Conservation (phyloP, 2,888 invertebrate genomes). For the Coecobrya sp. region DNA sequence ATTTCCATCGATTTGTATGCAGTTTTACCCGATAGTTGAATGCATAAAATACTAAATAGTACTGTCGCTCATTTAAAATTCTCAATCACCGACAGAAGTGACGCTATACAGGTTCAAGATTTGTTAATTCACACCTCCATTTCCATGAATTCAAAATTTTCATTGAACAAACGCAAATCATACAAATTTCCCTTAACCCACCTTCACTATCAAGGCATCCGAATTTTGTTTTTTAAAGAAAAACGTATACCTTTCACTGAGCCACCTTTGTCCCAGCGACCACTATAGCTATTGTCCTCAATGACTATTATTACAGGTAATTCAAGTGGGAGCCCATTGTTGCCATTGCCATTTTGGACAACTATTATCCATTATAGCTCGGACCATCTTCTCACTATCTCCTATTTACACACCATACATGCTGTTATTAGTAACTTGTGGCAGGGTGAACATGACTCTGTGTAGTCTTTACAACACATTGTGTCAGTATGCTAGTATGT, state of each 20-base stretch:
- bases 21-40: slow-evolving; percentile 81
- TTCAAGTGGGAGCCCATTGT: neutral
- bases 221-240: no score
- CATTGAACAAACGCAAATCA: no score
- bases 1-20: slow-evolving; percentile 82
- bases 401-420: slow-evolving; percentile 80
- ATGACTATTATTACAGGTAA: no score
- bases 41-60: slow-evolving; percentile 17
- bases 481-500: slow-evolving; percentile 82
- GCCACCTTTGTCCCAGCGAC: no score
- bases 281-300: no score
- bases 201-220: no score
- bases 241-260: slow-evolving; percentile 84
- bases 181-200: no score
- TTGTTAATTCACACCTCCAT: no score
- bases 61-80: no score
- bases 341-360: neutral
- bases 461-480: slow-evolving; percentile 86
- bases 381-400: neutral
- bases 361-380: neutral
- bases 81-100: no score
- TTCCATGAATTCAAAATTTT: no score
- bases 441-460: slow-evolving; percentile 83
- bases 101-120: no score
- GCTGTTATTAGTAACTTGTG: slow-evolving; percentile 86